Evolutionary conservation across 1,140 invertebrate species (phyloP), one percentile per base, ranked within the genome.

Genomic region (Scaptomyza montana): DNA sequence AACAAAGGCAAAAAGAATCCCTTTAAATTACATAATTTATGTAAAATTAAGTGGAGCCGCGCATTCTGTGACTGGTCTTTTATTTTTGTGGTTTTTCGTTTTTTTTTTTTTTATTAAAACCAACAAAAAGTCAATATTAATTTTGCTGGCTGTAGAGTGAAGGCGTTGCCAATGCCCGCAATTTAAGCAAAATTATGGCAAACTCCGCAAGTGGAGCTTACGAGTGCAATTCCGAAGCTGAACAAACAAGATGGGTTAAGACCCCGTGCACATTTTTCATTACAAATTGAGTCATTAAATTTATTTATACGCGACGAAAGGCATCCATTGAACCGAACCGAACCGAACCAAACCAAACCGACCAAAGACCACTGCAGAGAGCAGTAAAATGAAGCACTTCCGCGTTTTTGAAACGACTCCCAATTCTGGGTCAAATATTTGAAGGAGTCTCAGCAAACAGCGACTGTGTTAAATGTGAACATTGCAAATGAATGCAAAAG

Each of bases 281-380:
- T 84, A 89, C 85, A 89, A 89, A 89, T 89, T 89, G 84, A 89
- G 84, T 89, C 84, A 89, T 89, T 89, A 89, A 89, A 84, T 64
- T 89, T 89, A 89, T 89, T 89, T 89, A 89, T 89, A 89, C 62
- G 59, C 84, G 85, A 75, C 87, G 84, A 87, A 89, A 87, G 84
- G 71, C 69, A 74, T 43, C 45, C 73, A 51, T 33, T 56, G 30
- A 54, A 62, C 57, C 46, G 16, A 8, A 36, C 33, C 8, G 33
- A 36, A 36, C 7, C 0, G 8, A 36, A 36, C 33, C 33, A 9
- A 36, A 36, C 33, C 33, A 7, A 36, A 36, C 33, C 33, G 33
- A 36, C 39, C 39, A n/a, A 5, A 12, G 45, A 62, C 78, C 16
- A 67, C 56, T 76, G 72, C 73, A 65, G 25, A 16, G 33, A 5